phyloP scores from a whole-genome alignment of 2,113 vertebrate species.

The Coreoperca whiteheadi region DNA sequence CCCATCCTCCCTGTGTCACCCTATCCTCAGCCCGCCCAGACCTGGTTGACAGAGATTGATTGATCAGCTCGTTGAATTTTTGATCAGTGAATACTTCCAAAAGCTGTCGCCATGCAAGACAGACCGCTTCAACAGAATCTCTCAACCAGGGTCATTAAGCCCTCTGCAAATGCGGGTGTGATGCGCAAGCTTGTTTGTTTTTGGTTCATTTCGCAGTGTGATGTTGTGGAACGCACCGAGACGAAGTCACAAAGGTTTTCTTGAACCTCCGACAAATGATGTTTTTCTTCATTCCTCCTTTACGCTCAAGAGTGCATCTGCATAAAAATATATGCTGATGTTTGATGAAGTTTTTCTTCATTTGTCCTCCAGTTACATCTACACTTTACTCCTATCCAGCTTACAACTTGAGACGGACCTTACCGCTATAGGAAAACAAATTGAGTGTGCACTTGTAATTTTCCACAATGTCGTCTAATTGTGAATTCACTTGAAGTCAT shows the following conservation, averaged over 20 bases:
- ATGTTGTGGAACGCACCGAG: no score
- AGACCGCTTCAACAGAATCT: slow-evolving; percentile 60
- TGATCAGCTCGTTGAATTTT: slow-evolving; percentile 80
- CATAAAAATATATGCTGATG: no score
- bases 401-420: neutral
- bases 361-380: neutral
- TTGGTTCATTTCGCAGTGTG: neutral
- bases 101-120: slow-evolving; percentile 64
- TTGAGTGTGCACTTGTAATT: no score
- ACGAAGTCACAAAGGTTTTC: neutral
- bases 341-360: no score
- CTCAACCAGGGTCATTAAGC: slow-evolving; percentile 44
- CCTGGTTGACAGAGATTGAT: slow-evolving; percentile 81
- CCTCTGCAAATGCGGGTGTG: neutral
- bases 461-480: neutral
- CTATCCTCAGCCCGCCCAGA: slow-evolving; percentile 46
- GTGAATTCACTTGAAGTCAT: neutral
- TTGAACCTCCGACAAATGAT: neutral
- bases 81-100: slow-evolving; percentile 73
- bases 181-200: neutral
- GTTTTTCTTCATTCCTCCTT: neutral
- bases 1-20: slow-evolving; percentile 72
- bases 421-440: neutral
- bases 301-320: no score
- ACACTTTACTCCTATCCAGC: neutral